A percentile compares a stretch with the other conserved stretches of the same genome.
These are phyloP conservation scores for Rhodeus uyekii DNA, from an alignment of 2,797 vertebrate species.

Conservation along the genomic window DNA sequence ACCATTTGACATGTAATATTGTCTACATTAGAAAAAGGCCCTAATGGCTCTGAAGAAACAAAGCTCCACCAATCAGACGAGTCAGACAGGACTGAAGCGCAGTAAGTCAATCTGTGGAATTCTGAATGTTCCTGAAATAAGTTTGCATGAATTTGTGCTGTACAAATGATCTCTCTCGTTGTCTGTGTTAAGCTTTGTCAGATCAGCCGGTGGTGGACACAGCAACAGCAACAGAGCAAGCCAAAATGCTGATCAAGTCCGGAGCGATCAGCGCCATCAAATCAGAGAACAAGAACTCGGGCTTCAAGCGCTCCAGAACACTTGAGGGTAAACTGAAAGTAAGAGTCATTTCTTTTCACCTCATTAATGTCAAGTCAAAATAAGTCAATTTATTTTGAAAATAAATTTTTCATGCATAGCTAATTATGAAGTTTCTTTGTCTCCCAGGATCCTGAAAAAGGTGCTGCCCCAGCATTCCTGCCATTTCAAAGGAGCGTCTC, in stretches of 20 bases:
- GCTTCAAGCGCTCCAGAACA: conserved; percentile 92
- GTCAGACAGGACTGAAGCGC: conserved; percentile 89
- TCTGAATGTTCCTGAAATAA: background rate
- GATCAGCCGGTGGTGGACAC: conserved; percentile 93
- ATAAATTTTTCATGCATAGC: background rate
- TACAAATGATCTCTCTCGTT: background rate
- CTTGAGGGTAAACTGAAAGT: conserved; percentile 94
- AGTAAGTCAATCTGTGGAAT: conserved; percentile 69
- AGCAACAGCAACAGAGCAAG: conserved; percentile 91
- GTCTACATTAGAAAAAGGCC: conserved; percentile 86
- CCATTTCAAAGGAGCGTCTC: conserved; percentile 93
- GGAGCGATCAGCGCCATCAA: conserved; percentile 95
- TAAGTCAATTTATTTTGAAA: no score
- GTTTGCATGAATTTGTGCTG: background rate
- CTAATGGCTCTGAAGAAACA: conserved; percentile 91
- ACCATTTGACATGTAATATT: background rate
- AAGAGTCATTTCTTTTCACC: background rate
- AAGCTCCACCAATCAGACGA: conserved; percentile 86
- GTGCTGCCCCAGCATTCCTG: conserved; percentile 86
- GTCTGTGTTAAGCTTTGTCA: conserved; percentile 78
- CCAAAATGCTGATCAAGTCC: conserved; percentile 93
- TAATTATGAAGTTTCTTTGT: conserved; percentile 7
- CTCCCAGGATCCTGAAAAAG: conserved; percentile 90
- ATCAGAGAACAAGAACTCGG: conserved; percentile 93
- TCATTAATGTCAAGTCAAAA: background rate